phyloP scores from a whole-genome alignment of 2,888 invertebrate genomes.

The Electrophaes corylata region DNA sequence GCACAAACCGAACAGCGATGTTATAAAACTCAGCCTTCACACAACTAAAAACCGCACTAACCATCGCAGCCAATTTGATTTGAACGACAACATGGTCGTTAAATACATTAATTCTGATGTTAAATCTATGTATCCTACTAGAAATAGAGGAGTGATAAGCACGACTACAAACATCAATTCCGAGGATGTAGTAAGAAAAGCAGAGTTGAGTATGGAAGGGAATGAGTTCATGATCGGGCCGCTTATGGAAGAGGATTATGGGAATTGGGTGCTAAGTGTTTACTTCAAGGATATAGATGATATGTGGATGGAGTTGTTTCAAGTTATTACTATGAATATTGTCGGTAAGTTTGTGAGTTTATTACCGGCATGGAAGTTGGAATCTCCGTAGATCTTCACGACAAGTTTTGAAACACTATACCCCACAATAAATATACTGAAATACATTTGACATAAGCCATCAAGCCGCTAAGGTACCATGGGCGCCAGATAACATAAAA shows the following conservation, averaged over 20 bases:
- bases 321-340: conserved; percentile 67
- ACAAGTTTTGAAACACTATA: no score
- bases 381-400: no score
- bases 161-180: conserved; percentile 19
- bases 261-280: conserved; percentile 71
- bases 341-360: conserved; percentile 50
- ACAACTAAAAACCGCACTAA: conserved; percentile 14
- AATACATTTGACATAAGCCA: no score
- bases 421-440: no score
- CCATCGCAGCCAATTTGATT: no score
- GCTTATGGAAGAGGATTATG: conserved; percentile 58
- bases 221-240: conserved; percentile 70
- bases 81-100: conserved; percentile 31
- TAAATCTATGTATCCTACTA: conserved; percentile 30
- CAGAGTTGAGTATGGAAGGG: conserved; percentile 39
- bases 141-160: conserved; percentile 45
- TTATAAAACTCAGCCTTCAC: conserved; percentile 36
- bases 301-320: conserved; percentile 62
- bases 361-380: no score
- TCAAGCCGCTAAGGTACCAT: no score
- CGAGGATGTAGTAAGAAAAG: conserved; percentile 35
- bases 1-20: conserved; percentile 59
- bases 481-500: no score
- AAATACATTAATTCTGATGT: conserved; percentile 26
- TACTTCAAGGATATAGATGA: conserved; percentile 51